phyloP scores from a whole-genome alignment of 2,888 invertebrate genomes.

The Listrodromus nycthemerus region DNA sequence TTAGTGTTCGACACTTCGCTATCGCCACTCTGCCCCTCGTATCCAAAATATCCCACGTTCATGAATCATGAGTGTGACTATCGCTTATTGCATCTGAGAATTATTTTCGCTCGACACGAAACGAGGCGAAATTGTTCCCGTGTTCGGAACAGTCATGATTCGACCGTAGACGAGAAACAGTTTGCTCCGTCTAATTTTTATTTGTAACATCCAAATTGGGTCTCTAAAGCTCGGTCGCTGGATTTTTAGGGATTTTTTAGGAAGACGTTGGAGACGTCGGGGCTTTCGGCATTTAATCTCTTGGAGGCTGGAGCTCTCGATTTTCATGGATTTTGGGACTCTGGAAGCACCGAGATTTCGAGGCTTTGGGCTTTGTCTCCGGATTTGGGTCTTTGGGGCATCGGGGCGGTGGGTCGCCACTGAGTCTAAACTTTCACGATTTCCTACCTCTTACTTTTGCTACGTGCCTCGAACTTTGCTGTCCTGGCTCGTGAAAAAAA shows the following conservation, averaged over 20 bases:
- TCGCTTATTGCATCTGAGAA: slow-evolving; percentile 79
- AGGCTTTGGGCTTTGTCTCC: too few relatives aligned
- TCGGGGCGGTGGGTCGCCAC: too few relatives aligned
- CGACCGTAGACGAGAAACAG: neutral
- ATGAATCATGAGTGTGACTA: slow-evolving; percentile 78
- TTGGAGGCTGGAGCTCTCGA: too few relatives aligned
- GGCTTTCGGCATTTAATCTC: too few relatives aligned
- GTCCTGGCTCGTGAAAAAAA: slow-evolving; percentile 71
- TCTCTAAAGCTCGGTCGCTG: too few relatives aligned
- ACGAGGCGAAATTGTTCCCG: slow-evolving; percentile 72
- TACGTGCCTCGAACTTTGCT: slow-evolving; percentile 63
- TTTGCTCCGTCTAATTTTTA: neutral
- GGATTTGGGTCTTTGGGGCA: too few relatives aligned
- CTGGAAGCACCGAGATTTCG: too few relatives aligned
- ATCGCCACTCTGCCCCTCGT: slow-evolving; percentile 73
- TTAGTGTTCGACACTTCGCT: too few relatives aligned
- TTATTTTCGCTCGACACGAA: slow-evolving; percentile 76
- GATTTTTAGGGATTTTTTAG: too few relatives aligned
- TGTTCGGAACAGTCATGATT: slow-evolving; percentile 49
- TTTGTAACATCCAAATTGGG: neutral
- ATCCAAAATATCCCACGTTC: slow-evolving; percentile 79
- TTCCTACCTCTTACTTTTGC: slow-evolving; percentile 23
- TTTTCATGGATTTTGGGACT: too few relatives aligned
- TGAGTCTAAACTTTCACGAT: neutral
- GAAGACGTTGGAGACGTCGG: too few relatives aligned